phyloP scores from a whole-genome alignment of 2,113 vertebrate species.

The Columba janthina region DNA sequence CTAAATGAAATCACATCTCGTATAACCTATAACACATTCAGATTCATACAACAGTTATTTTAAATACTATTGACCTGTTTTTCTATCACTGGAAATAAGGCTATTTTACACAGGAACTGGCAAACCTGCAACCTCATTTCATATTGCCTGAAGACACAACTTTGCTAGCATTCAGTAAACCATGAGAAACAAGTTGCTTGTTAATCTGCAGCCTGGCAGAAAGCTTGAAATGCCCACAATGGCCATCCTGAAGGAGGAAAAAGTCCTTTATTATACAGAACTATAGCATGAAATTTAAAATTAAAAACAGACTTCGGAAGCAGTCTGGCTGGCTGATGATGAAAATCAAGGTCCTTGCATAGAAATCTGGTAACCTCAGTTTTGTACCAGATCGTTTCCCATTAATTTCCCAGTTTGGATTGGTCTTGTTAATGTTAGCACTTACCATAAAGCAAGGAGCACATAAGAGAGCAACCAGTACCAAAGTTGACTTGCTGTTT shows the following conservation, averaged over 20 bases:
- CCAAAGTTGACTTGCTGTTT: not conserved
- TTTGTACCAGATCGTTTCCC: not conserved
- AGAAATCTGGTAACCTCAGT: not conserved
- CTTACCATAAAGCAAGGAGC: not conserved
- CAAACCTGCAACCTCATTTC: not conserved
- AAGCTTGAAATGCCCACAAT: not conserved
- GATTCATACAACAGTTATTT: not conserved
- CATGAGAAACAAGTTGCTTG: not conserved
- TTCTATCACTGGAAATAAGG: not conserved
- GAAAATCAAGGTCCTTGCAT: not conserved
- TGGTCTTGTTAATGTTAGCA: not conserved
- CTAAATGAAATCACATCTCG: not conserved
- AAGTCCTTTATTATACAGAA: not conserved
- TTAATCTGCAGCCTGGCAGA: not conserved
- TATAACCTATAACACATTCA: not conserved
- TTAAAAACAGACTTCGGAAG: not conserved
- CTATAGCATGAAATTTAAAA: not conserved
- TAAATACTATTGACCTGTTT: not conserved
- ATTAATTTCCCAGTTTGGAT: not conserved
- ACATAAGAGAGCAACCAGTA: not conserved
- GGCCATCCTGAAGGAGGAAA: not conserved
- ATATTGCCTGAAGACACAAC: not conserved
- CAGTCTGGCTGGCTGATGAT: not conserved
- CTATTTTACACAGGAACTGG: not conserved
- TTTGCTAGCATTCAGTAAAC: not conserved